These are phyloP conservation scores for Orthosia gracilis DNA, from an alignment of 2,888 invertebrate species.

Conservation along the genomic window DNA sequence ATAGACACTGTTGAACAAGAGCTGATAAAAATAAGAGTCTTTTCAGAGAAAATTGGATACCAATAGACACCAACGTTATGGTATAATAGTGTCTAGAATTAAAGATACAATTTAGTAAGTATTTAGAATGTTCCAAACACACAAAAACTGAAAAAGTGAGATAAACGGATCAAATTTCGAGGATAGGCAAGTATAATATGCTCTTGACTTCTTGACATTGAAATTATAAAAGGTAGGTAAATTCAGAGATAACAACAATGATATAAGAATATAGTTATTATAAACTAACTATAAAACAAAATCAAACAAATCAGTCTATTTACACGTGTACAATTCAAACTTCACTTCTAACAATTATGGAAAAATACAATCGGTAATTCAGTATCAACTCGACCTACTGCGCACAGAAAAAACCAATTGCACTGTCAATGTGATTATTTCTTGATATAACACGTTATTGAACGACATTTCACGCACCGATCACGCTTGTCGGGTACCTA, in stretches of 20 bases:
- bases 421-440: constrained; percentile 19
- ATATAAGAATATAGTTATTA: background rate
- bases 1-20: background rate
- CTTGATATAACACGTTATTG: constrained; percentile 3
- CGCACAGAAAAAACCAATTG: constrained; percentile 30
- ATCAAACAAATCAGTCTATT: constrained; percentile 14
- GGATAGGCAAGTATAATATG: background rate
- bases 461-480: constrained; percentile 59
- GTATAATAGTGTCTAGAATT: background rate
- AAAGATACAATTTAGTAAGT: background rate
- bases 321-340: constrained; percentile 14
- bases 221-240: background rate
- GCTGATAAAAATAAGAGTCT: background rate
- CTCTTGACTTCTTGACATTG: background rate
- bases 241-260: background rate
- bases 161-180: background rate
- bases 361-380: constrained; percentile 22
- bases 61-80: background rate
- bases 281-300: constrained; percentile 8
- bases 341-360: constrained; percentile 14
- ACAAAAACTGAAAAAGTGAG: background rate
- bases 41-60: background rate
- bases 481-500: constrained; percentile 62
- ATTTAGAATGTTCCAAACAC: background rate
- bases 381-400: constrained; percentile 32